Conservation (phyloP, 2,888 invertebrate genomes). For the Cheiracanthium punctorium region DNA sequence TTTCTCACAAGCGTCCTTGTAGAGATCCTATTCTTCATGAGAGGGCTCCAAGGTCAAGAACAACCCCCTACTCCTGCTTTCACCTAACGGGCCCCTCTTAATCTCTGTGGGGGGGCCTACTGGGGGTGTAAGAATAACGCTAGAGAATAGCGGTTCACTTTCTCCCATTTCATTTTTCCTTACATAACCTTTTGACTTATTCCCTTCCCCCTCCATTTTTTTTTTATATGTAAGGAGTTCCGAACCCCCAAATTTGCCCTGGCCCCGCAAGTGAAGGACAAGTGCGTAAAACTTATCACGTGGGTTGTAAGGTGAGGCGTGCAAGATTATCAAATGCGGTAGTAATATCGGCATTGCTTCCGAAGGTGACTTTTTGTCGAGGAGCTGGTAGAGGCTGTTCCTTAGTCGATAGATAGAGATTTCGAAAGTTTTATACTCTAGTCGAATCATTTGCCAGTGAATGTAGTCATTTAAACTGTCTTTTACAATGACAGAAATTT, state of each 20-base stretch:
- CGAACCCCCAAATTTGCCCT: slow-evolving; percentile 26
- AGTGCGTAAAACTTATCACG: slow-evolving; percentile 34
- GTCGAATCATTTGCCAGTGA: no score
- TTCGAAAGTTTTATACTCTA: no score
- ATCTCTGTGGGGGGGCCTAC: background rate
- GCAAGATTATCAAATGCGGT: background rate
- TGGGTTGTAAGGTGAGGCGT: slow-evolving; percentile 8
- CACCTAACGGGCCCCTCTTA: slow-evolving; percentile 2
- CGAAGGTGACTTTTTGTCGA: background rate
- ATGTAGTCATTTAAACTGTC: no score
- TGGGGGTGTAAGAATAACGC: background rate
- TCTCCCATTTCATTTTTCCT: slow-evolving; percentile 31
- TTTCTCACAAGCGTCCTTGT: slow-evolving; percentile 29
- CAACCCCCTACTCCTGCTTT: slow-evolving; percentile 45
- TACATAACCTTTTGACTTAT: slow-evolving; percentile 50
- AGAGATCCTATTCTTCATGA: slow-evolving; percentile 23
- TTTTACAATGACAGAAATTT: no score
- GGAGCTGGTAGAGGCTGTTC: background rate
- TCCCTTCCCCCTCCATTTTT: no score
- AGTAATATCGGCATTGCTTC: slow-evolving; percentile 1
- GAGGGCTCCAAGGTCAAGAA: slow-evolving; percentile 57
- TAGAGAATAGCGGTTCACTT: slow-evolving; percentile 56
- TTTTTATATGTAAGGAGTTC: background rate
- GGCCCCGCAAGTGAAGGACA: slow-evolving; percentile 64
- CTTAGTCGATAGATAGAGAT: no score